Base-by-base conservation (phyloP, 2,888 invertebrate species). In the Terebella lapidaria region DNA sequence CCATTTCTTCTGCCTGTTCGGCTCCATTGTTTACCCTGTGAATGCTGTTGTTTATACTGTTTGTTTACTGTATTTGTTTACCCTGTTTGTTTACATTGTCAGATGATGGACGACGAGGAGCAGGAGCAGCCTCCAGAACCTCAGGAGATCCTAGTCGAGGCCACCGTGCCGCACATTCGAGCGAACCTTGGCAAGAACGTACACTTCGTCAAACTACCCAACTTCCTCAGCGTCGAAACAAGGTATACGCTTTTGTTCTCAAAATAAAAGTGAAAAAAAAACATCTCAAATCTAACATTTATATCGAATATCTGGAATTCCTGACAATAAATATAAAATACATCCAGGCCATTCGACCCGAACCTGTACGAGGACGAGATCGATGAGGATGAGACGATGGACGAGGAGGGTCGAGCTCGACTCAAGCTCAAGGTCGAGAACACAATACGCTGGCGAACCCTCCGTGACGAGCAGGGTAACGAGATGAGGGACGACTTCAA, bases 281-380 rank as follows among this genome's bases (percentile, higher is more conserved):
- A n/a, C n/a, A n/a, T n/a, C n/a, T n/a, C n/a, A n/a, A n/a, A n/a
- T n/a, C n/a, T n/a, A n/a, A n/a, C n/a, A n/a, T n/a, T n/a, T n/a
- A n/a, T n/a, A n/a, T n/a, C n/a, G n/a, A n/a, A n/a, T n/a, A n/a
- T n/a, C n/a, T n/a, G n/a, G n/a, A n/a, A n/a, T n/a, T n/a, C n/a
- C n/a, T n/a, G n/a, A n/a, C n/a, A n/a, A n/a, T n/a, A n/a, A n/a
- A n/a, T n/a, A n/a, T n/a, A n/a, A n/a, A n/a, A n/a, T n/a, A n/a
- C n/a, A n/a, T 65, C 22, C 54, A 81, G 96, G 66, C 97, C 97
- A 0, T 99, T 95, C 76, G 96, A 97, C 77, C 88, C 89, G 0
- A 89, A 88, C 63, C 92, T 92, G 0, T 99, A 97, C 78, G 97
- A 99, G 79, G 96, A 97, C 82, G 99, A 99, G 83, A 92, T 96